A percentile compares a stretch with the other conserved stretches of the same genome.
phyloP scores from a whole-genome alignment of 1,140 invertebrate genomes.

The Zaprionus camerounensis region DNA sequence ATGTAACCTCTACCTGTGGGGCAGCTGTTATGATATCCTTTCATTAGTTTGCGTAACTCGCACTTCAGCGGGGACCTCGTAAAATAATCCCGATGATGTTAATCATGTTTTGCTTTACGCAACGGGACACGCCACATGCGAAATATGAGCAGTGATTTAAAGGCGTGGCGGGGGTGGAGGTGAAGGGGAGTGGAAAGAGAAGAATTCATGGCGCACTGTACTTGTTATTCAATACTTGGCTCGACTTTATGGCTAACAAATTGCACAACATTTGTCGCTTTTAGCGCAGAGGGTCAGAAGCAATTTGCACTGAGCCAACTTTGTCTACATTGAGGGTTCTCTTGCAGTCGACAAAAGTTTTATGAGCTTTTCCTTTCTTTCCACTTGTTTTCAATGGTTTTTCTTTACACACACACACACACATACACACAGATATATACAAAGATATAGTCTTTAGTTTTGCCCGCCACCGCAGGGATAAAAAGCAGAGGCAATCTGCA shows the following conservation, averaged over 20 bases:
- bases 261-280: conserved; percentile 64
- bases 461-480: conserved; percentile 6
- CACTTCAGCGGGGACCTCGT: neutral
- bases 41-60: conserved; percentile 9
- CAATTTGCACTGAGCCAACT: conserved; percentile 55
- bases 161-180: neutral
- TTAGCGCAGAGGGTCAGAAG: conserved; percentile 36
- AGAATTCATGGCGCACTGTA: neutral
- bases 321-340: conserved; percentile 49
- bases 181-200: neutral
- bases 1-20: neutral
- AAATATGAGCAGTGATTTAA: conserved; percentile 5
- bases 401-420: neutral
- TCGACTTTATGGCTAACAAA: conserved; percentile 58
- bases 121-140: conserved; percentile 9
- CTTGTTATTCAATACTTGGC: conserved; percentile 57
- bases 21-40: conserved; percentile 17
- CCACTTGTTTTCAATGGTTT: neutral
- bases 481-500: conserved; percentile 55
- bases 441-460: neutral
- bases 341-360: conserved; percentile 47
- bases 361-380: conserved; percentile 26
- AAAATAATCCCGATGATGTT: conserved; percentile 14
- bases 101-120: conserved; percentile 27
- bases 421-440: neutral